A percentile compares a stretch with the other conserved stretches of the same genome.
phyloP scores from a whole-genome alignment of 2,113 vertebrate genomes.

The Hydrochoerus hydrochaeris region DNA sequence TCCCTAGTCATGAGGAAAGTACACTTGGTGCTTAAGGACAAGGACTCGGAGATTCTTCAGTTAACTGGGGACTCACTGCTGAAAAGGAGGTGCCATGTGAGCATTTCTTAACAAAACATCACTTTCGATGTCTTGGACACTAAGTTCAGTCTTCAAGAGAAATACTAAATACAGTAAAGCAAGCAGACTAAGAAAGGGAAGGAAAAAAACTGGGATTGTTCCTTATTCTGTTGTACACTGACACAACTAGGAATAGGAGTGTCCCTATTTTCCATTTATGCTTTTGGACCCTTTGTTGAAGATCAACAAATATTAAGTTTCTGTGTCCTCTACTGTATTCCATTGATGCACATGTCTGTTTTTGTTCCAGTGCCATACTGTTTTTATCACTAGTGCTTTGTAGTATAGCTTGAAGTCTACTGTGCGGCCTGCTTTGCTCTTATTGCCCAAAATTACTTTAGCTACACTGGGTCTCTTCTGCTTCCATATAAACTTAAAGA shows the following conservation, averaged over 20 bases:
- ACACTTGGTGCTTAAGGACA: constrained; percentile 14
- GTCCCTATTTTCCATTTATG: not conserved
- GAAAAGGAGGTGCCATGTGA: constrained; percentile 34
- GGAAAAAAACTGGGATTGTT: not conserved
- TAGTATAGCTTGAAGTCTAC: not conserved
- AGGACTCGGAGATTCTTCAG: constrained; percentile 25
- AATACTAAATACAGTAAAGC: constrained; percentile 50
- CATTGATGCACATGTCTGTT: not conserved
- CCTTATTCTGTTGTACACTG: not conserved
- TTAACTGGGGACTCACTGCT: not conserved
- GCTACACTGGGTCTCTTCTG: not conserved
- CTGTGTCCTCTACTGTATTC: not conserved
- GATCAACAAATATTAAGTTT: not conserved
- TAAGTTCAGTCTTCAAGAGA: not conserved
- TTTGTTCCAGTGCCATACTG: not conserved
- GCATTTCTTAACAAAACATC: constrained; percentile 55
- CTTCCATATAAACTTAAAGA: not conserved
- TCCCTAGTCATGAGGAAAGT: not conserved
- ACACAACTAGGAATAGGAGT: not conserved
- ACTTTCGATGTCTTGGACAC: constrained; percentile 42
- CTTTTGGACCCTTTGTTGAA: not conserved
- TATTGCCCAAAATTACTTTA: not conserved
- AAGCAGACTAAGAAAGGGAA: constrained; percentile 32
- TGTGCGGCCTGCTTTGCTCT: not conserved
- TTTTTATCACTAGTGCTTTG: not conserved